phyloP scores from a whole-genome alignment of 2,113 vertebrate genomes.

The Scartelaos histophorus region DNA sequence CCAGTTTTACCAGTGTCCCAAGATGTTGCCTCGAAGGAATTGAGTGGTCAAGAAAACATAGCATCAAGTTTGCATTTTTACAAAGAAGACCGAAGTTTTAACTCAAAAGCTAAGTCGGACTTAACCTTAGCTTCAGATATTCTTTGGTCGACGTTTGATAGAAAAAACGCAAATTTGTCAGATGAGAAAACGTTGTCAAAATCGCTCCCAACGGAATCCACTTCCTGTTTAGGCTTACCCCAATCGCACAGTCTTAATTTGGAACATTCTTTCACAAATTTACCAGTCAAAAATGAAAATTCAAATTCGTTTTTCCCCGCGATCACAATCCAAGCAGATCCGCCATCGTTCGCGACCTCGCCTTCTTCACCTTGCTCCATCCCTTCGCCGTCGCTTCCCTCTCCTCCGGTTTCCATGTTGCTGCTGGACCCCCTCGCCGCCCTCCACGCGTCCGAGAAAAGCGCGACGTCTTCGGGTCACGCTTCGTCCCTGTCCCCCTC shows the following conservation, averaged over 20 bases:
- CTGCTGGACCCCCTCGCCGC: conserved; percentile 58
- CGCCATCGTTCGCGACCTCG: neutral
- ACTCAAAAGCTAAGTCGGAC: neutral
- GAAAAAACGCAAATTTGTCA: neutral
- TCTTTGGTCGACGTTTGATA: neutral
- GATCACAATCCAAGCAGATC: conserved; percentile 51
- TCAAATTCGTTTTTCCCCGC: conserved; percentile 31
- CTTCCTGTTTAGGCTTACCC: conserved; percentile 4
- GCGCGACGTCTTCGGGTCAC: conserved; percentile 37
- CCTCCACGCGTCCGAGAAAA: conserved; percentile 48
- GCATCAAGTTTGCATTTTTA: conserved; percentile 6
- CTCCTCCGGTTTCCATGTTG: conserved; percentile 16
- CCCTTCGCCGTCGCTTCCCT: conserved; percentile 5
- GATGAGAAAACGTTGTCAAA: neutral
- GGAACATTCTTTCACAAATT: neutral
- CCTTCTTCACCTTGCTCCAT: conserved; percentile 14
- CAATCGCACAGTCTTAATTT: neutral
- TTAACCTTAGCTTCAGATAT: neutral
- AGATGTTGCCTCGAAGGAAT: neutral
- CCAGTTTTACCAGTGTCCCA: neutral
- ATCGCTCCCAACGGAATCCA: neutral
- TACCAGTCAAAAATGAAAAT: neutral
- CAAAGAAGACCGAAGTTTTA: neutral
- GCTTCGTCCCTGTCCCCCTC: conserved; percentile 59
- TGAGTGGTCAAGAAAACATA: neutral